phyloP scores from a whole-genome alignment of 2,113 vertebrate genomes.

The Craseonycteris thonglongyai region DNA sequence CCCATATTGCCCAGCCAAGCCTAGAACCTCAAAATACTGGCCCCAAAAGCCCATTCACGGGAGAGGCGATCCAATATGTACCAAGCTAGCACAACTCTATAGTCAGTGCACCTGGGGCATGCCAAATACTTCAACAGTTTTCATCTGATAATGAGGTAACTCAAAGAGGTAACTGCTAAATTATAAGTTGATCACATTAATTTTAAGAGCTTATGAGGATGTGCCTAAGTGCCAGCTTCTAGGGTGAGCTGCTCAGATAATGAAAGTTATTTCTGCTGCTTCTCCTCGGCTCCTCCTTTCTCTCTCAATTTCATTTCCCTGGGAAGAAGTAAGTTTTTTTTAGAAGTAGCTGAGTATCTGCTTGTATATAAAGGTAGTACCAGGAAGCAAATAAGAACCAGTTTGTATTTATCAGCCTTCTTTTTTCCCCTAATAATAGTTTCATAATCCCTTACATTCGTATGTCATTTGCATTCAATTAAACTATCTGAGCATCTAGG shows the following conservation, averaged over 20 bases:
- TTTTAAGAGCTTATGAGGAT: background rate
- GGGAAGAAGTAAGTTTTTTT: background rate
- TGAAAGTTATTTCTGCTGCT: background rate
- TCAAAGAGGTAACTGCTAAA: background rate
- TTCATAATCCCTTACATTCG: background rate
- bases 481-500: background rate
- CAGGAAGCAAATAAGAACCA: constrained; percentile 6
- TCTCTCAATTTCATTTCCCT: background rate
- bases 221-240: background rate
- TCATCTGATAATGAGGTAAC: background rate
- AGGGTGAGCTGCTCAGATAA: background rate
- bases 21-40: background rate
- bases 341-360: background rate
- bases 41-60: background rate
- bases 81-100: background rate
- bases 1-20: background rate
- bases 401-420: background rate
- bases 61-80: background rate
- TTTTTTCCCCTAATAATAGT: background rate
- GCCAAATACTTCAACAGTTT: background rate
- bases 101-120: background rate
- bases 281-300: background rate
- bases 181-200: background rate
- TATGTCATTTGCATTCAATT: background rate
- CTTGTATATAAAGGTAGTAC: background rate